These are phyloP conservation scores for Leptinotarsa peninsularis DNA, from an alignment of 2,888 invertebrate genomes.

Conservation along the genomic window DNA sequence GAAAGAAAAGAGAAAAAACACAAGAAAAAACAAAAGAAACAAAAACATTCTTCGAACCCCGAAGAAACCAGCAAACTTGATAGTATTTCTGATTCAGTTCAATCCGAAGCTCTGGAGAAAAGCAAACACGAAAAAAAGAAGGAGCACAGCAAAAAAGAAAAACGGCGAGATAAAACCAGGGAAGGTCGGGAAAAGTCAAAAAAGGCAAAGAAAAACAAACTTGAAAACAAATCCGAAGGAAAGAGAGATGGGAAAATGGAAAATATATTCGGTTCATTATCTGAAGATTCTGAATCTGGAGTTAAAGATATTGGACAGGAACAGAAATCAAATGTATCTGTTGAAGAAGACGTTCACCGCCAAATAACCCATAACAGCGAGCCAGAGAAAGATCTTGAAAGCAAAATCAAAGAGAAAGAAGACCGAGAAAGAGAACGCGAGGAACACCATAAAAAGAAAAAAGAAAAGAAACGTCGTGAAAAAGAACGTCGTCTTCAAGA, in stretches of 20 bases:
- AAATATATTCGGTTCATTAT: conserved; percentile 88
- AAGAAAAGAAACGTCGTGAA: conserved; percentile 65
- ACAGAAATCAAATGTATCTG: conserved; percentile 44
- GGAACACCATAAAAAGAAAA: conserved; percentile 72
- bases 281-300: conserved; percentile 74
- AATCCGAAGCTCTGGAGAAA: conserved; percentile 59
- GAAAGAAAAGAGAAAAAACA: conserved; percentile 79
- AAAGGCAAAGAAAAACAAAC: conserved; percentile 69
- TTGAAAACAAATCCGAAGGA: conserved; percentile 65
- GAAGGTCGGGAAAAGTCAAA: conserved; percentile 73
- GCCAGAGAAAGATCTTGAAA: conserved; percentile 63
- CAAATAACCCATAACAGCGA: conserved; percentile 69
- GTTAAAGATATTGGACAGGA: conserved; percentile 53
- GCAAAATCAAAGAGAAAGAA: conserved; percentile 46
- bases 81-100: conserved; percentile 50
- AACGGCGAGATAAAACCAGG: conserved; percentile 71
- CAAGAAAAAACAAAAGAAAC: conserved; percentile 86
- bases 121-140: conserved; percentile 62
- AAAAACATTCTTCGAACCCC: conserved; percentile 74
- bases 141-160: conserved; percentile 71
- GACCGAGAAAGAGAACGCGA: conserved; percentile 64
- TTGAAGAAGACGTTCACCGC: conserved; percentile 44
- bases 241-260: conserved; percentile 87
- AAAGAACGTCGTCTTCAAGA: conserved; percentile 69
- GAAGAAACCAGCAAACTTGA: conserved; percentile 70